Evolutionary conservation across 2,113 vertebrate species (phyloP).

Genomic region (Ailurus styani): DNA sequence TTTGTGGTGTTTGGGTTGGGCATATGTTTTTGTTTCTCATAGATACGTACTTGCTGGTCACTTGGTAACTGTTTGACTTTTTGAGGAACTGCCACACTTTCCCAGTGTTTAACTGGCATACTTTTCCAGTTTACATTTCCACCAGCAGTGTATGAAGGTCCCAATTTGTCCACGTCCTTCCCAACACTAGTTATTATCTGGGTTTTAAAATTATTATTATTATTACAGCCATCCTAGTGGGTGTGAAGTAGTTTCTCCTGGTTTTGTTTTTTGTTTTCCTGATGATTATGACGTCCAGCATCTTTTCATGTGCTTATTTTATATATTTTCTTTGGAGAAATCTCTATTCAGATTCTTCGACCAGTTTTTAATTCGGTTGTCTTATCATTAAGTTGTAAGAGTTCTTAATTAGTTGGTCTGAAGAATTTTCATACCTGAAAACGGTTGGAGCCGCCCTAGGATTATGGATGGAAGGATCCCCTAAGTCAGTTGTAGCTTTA

Average conservation of each 20-base stretch:
- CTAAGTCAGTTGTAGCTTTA: not conserved
- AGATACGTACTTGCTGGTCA: not conserved
- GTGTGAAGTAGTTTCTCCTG: not conserved
- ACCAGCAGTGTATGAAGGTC: not conserved
- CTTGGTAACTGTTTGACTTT: not conserved
- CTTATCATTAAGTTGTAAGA: not conserved
- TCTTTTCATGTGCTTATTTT: not conserved
- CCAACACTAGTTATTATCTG: not conserved
- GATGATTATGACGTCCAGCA: not conserved
- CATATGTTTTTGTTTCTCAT: not conserved
- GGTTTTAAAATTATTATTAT: not conserved
- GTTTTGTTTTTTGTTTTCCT: not conserved
- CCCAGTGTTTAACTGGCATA: not conserved
- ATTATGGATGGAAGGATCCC: not conserved
- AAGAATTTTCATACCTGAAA: constrained; percentile 17
- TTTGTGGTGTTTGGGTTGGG: not conserved
- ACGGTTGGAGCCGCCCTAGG: not conserved
- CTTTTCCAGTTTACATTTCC: not conserved
- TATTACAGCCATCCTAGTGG: not conserved
- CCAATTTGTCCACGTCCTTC: not conserved
- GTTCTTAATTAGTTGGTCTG: not conserved
- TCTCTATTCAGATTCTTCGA: not conserved
- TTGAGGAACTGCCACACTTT: not conserved
- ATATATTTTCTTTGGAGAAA: constrained; percentile 7
- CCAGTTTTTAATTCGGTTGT: not conserved